Conservation (phyloP, 1,140 invertebrate genomes). For the Solenopsis fugax region DNA sequence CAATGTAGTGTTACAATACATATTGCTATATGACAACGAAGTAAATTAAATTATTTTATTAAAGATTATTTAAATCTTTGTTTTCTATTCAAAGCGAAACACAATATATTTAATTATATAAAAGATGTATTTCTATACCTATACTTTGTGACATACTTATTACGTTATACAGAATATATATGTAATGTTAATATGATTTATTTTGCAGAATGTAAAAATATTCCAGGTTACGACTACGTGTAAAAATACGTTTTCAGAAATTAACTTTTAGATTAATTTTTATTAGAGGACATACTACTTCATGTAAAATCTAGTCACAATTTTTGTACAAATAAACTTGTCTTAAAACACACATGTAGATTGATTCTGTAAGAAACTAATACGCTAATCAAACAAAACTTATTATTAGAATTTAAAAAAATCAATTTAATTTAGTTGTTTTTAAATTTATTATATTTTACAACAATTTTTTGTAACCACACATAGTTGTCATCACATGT, state of each 20-base stretch:
- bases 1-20: neutral
- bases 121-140: constrained; percentile 22
- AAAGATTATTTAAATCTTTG: neutral
- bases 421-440: neutral
- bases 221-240: constrained; percentile 38
- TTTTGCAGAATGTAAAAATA: constrained; percentile 45
- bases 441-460: neutral
- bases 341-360: constrained; percentile 55
- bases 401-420: neutral
- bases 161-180: constrained; percentile 13
- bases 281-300: constrained; percentile 61
- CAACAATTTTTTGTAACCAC: neutral
- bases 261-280: constrained; percentile 48
- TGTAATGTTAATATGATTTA: constrained; percentile 21
- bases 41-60: neutral
- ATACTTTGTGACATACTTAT: constrained; percentile 34
- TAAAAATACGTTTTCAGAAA: constrained; percentile 60
- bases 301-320: constrained; percentile 74
- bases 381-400: constrained; percentile 20
- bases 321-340: constrained; percentile 71
- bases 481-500: neutral
- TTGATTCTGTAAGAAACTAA: constrained; percentile 24
- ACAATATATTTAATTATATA: constrained; percentile 13
- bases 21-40: neutral
- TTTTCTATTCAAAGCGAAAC: neutral